A percentile compares a stretch with the other conserved stretches of the same genome.
phyloP scores from a whole-genome alignment of 1,140 invertebrate species.

The Apolygus lucorum region DNA sequence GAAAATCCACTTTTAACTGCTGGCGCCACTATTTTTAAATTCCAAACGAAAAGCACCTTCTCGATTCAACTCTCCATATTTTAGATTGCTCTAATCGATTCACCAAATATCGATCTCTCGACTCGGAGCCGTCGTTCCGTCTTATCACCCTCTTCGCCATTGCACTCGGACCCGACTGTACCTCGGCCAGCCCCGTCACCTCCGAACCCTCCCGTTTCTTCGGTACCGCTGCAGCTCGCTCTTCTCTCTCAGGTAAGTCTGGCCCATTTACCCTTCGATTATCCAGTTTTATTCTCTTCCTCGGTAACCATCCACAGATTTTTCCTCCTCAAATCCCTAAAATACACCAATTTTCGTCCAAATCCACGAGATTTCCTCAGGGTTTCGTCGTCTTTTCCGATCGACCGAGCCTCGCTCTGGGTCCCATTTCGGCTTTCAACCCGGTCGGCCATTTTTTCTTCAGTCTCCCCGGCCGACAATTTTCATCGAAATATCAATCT shows the following conservation, averaged over 20 bases:
- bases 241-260: not conserved
- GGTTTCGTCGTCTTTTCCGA: not conserved
- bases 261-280: not conserved
- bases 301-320: not conserved
- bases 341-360: not conserved
- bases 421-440: no score
- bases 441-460: conserved; percentile 10
- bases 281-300: not conserved
- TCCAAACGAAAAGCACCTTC: no score
- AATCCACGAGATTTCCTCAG: not conserved
- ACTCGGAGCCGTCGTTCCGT: no score
- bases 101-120: no score
- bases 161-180: conserved; percentile 21
- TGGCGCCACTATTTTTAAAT: no score
- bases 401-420: not conserved
- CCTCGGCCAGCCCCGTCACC: conserved; percentile 19
- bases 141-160: conserved; percentile 3
- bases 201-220: conserved; percentile 8
- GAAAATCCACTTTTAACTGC: no score
- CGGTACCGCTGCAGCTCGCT: not conserved
- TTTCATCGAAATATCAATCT: no score
- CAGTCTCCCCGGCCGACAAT: no score
- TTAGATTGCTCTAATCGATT: no score
- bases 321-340: not conserved
- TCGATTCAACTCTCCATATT: no score